These are phyloP conservation scores for Ranitomeya variabilis DNA, from an alignment of 2,113 vertebrate genomes.

Conservation along the genomic window DNA sequence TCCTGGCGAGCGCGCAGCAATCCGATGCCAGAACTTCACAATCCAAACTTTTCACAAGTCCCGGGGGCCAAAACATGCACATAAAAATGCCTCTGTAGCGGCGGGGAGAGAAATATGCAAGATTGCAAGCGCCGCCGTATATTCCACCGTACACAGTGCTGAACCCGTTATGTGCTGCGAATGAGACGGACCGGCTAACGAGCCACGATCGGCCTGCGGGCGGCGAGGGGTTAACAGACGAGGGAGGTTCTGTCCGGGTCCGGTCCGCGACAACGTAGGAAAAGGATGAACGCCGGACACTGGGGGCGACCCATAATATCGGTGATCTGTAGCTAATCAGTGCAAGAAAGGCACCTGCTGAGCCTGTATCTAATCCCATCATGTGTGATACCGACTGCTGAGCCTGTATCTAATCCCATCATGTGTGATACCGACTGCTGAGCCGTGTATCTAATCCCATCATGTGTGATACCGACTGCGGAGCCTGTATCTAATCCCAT, in stretches of 20 bases:
- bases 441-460: not conserved
- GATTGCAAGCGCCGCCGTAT: constrained; percentile 18
- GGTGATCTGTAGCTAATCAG: too few relatives aligned
- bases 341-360: too few relatives aligned
- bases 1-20: constrained; percentile 58
- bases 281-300: too few relatives aligned
- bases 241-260: not conserved
- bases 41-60: constrained; percentile 62
- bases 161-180: not conserved
- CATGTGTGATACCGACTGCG: too few relatives aligned
- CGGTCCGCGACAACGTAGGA: not conserved
- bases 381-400: not conserved
- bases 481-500: too few relatives aligned
- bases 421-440: not conserved
- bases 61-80: constrained; percentile 56
- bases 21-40: constrained; percentile 61
- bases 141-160: constrained; percentile 34
- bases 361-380: not conserved
- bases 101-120: constrained; percentile 40
- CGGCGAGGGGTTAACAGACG: constrained; percentile 2
- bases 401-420: not conserved
- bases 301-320: too few relatives aligned
- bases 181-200: not conserved
- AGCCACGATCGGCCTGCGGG: not conserved
- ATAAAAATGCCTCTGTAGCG: constrained; percentile 40